phyloP scores from a whole-genome alignment of 1,140 invertebrate genomes.

The Agraylea sexmaculata region DNA sequence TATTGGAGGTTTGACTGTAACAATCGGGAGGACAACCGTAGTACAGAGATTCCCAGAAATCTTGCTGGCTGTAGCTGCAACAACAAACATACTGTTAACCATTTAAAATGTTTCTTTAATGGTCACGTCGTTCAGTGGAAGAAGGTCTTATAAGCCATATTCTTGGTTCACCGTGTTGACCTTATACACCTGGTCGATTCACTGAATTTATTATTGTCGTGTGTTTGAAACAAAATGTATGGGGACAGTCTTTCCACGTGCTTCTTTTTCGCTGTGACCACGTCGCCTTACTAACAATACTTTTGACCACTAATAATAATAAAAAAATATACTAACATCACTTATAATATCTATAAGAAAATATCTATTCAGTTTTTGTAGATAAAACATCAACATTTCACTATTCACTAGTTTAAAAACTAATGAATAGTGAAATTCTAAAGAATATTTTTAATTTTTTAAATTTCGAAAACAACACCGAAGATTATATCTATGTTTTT shows the following conservation, averaged over 20 bases:
- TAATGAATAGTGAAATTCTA: too few relatives aligned
- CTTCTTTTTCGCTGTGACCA: constrained; percentile 15
- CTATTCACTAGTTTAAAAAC: too few relatives aligned
- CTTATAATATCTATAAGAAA: too few relatives aligned
- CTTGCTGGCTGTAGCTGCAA: constrained; percentile 19
- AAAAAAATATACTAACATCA: too few relatives aligned
- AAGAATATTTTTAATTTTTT: too few relatives aligned
- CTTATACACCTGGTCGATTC: constrained; percentile 10
- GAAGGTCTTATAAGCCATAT: constrained; percentile 13
- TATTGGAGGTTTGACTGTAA: constrained; percentile 1
- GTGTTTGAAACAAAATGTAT: constrained; percentile 22
- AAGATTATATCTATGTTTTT: too few relatives aligned
- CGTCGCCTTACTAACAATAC: too few relatives aligned
- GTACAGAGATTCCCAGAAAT: constrained; percentile 22
- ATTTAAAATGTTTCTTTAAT: constrained; percentile 23
- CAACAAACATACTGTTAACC: constrained; percentile 22
- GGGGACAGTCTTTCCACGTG: constrained; percentile 18
- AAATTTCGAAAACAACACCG: too few relatives aligned
- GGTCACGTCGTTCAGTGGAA: constrained; percentile 6
- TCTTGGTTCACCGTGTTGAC: too few relatives aligned
- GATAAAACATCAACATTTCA: too few relatives aligned
- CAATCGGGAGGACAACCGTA: constrained; percentile 18
- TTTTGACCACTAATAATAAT: too few relatives aligned
- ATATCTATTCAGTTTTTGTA: too few relatives aligned
- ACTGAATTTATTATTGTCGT: constrained; percentile 23